A percentile compares a stretch with the other conserved stretches of the same genome.
Conservation (phyloP, 2,797 vertebrate species). For the Eleutherodactylus coqui region DNA sequence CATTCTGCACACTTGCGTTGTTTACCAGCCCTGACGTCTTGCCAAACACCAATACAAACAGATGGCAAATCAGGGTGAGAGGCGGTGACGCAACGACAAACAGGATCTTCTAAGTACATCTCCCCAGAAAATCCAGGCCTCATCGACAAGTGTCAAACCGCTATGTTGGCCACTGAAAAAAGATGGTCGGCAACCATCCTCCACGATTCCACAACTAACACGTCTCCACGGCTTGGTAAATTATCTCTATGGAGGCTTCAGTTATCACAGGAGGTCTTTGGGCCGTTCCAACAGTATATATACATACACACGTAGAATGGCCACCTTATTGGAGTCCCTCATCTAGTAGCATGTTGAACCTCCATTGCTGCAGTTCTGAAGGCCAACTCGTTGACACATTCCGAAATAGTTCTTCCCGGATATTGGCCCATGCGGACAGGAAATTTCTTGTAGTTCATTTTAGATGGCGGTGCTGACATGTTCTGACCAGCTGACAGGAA, state of each 20-base stretch:
- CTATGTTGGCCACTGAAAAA: background rate
- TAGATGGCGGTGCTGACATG: too few species aligned
- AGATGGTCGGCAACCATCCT: background rate
- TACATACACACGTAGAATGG: too few species aligned
- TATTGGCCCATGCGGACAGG: too few species aligned
- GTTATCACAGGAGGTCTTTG: too few species aligned
- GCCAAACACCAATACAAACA: slow-evolving; percentile 25
- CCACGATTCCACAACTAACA: background rate
- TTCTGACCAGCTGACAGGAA: too few species aligned
- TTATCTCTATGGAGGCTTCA: background rate
- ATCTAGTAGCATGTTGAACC: too few species aligned
- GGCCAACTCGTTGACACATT: too few species aligned
- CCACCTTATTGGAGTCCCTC: too few species aligned
- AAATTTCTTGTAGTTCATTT: too few species aligned
- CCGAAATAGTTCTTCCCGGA: too few species aligned
- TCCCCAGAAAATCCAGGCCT: background rate
- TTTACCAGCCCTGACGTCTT: slow-evolving; percentile 1
- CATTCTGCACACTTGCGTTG: background rate
- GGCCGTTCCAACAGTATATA: too few species aligned
- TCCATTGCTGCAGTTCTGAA: too few species aligned
- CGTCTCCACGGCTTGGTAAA: background rate
- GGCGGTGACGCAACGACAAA: background rate
- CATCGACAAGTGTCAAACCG: background rate
- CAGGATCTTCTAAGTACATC: background rate
- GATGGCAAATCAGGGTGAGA: slow-evolving; percentile 19